A percentile compares a stretch with the other conserved stretches of the same genome.
phyloP scores from a whole-genome alignment of 2,797 vertebrate genomes.

The Coendou prehensilis region DNA sequence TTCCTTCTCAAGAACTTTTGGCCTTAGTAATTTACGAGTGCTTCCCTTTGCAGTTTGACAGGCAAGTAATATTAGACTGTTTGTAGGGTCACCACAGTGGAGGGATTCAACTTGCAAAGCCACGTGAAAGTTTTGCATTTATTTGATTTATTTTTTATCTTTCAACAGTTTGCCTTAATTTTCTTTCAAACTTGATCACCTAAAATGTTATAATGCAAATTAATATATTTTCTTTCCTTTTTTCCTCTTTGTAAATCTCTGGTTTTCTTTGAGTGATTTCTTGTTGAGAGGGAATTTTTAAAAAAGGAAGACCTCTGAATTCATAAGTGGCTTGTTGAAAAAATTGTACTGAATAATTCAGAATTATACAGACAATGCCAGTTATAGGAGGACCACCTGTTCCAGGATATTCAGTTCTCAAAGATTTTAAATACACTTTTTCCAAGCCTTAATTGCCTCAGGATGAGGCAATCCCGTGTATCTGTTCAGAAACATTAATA shows the following conservation, averaged over 20 bases:
- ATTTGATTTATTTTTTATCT: background rate
- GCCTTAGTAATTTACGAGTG: background rate
- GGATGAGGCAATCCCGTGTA: constrained; percentile 91
- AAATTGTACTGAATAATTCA: constrained; percentile 78
- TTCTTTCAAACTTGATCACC: background rate
- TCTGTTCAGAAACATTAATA: constrained; percentile 92
- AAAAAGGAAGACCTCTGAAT: constrained; percentile 63
- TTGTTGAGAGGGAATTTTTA: background rate
- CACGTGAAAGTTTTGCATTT: background rate
- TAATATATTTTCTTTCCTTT: constrained; percentile 33
- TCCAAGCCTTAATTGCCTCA: constrained; percentile 90
- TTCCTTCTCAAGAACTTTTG: constrained; percentile 24
- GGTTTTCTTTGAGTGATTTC: constrained; percentile 51
- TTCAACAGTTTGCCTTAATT: constrained; percentile 11
- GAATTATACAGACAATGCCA: constrained; percentile 85
- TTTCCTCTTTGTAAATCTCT: constrained; percentile 47
- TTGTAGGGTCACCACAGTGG: background rate
- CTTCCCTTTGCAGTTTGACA: background rate
- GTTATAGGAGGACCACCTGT: constrained; percentile 89
- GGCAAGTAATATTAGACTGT: background rate
- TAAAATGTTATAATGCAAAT: constrained; percentile 2
- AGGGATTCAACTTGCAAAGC: background rate
- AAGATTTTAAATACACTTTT: constrained; percentile 90
- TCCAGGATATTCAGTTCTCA: constrained; percentile 87
- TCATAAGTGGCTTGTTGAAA: constrained; percentile 78